Conservation (phyloP, 2,888 invertebrate genomes). For the Globia sparganii region DNA sequence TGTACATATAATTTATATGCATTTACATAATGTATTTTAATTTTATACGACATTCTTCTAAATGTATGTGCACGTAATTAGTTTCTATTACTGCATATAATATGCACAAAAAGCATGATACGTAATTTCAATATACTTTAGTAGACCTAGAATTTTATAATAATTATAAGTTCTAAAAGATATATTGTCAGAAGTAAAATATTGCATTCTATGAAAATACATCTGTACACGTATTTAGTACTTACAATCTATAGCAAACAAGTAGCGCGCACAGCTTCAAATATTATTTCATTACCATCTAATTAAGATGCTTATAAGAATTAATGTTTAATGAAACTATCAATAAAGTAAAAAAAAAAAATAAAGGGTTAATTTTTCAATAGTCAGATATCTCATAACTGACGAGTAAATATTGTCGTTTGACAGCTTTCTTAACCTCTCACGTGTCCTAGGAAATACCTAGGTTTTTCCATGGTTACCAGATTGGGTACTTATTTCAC, state of each 20-base stretch:
- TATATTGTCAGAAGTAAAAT: constrained; percentile 60
- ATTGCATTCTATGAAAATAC: constrained; percentile 79
- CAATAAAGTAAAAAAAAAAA: not conserved
- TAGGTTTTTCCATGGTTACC: no score
- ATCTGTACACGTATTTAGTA: constrained; percentile 58
- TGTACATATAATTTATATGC: not conserved
- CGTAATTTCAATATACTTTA: constrained; percentile 14
- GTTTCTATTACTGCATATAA: constrained; percentile 33
- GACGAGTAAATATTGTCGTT: not conserved
- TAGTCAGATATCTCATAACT: not conserved
- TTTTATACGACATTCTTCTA: constrained; percentile 4
- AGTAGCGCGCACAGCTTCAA: constrained; percentile 51
- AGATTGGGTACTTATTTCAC: no score
- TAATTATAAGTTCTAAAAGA: not conserved
- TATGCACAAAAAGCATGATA: constrained; percentile 48
- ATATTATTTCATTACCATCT: constrained; percentile 6
- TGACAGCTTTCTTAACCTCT: no score
- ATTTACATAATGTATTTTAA: constrained; percentile 1
- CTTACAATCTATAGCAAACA: constrained; percentile 38
- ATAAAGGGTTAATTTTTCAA: not conserved
- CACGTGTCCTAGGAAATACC: no score
- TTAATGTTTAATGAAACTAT: not conserved
- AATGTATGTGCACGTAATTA: constrained; percentile 52
- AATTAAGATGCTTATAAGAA: constrained; percentile 28
- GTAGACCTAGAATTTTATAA: constrained; percentile 30